Evolutionary conservation across 2,797 vertebrate species (phyloP), one percentile per base, ranked within the genome.

Genomic region (Cossypha caffra): DNA sequence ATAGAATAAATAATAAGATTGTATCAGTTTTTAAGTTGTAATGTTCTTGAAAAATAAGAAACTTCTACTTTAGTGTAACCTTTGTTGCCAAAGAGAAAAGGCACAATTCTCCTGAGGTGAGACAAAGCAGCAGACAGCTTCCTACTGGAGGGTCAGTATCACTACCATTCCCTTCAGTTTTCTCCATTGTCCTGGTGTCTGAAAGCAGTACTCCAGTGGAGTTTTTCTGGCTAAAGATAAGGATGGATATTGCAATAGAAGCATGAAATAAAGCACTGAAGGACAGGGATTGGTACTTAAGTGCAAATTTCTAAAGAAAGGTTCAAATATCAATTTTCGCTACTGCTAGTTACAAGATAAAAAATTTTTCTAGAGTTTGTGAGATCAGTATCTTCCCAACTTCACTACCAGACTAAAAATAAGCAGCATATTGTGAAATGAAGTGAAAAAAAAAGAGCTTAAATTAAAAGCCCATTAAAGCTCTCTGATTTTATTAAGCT

Each of bases 401-500:
- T 86, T 84, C 42, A 33, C 23, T 45, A 4, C 15, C 73, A n/a
- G 23, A 75, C 43, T 76, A 45, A 48, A 75, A 93, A 72, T 86
- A 42, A 76, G 69, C 51, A 71, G 11, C 28, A 59, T 63, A 76
- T 48, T 92, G 38, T 62, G 76, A 93, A 88, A 81, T 5, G 0
- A 94, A 88, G 19, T 38, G 15, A 82, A 93, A 94, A 93, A 94
- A 91, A 79, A 29, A 0, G 16, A 79, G 33, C 10, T 76, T 68
- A 79, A 94, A 95, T 96, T 86, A 88, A 96, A 94, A 96, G 63
- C 6, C 10, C 21, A 52, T 94, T 81, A 78, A 15, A 62, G 7
- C 4, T 16, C 50, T 57, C 26, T 66, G 83, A 86, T 79, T 95
- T 92, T 45, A 90, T 88, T 93, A 95, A 75, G 40, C 1, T 83